These are phyloP conservation scores for Temnothorax ravouxi DNA, from an alignment of 2,888 invertebrate genomes.

Conservation along the genomic window DNA sequence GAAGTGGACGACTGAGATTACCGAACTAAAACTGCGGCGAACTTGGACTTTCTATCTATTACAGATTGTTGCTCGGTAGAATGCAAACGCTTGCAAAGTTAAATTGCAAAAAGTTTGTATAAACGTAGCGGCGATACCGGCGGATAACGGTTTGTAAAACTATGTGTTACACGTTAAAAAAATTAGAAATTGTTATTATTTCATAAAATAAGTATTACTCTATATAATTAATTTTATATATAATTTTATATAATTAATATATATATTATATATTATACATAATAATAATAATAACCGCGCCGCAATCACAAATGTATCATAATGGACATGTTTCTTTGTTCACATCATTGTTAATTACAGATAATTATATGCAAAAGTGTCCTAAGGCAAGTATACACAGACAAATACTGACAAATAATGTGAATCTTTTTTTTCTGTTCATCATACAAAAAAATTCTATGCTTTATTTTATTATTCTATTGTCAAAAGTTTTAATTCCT, in stretches of 20 bases:
- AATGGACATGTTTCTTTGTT: not conserved
- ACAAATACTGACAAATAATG: not conserved
- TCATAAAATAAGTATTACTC: not conserved
- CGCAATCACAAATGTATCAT: not conserved
- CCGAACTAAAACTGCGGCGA: not conserved
- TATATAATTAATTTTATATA: not conserved
- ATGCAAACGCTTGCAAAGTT: slow-evolving; percentile 5
- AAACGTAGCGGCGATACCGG: not conserved
- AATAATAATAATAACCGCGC: not conserved
- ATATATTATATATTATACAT: not conserved
- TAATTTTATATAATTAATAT: not conserved
- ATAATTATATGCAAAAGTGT: not conserved
- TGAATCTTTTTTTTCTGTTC: not conserved
- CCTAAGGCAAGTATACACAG: not conserved
- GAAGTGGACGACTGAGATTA: slow-evolving; percentile 17
- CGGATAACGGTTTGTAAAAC: slow-evolving; percentile 13
- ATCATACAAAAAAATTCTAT: not conserved
- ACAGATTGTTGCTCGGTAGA: slow-evolving; percentile 13
- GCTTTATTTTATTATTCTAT: slow-evolving; percentile 2
- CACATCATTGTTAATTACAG: not conserved
- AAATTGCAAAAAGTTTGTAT: slow-evolving; percentile 28
- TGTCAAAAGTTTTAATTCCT: not conserved
- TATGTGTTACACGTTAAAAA: not conserved
- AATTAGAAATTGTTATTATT: slow-evolving; percentile 15
- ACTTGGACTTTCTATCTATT: slow-evolving; percentile 18